These are phyloP conservation scores for Xerus rutilus DNA, from an alignment of 2,797 vertebrate genomes.

Conservation along the genomic window DNA sequence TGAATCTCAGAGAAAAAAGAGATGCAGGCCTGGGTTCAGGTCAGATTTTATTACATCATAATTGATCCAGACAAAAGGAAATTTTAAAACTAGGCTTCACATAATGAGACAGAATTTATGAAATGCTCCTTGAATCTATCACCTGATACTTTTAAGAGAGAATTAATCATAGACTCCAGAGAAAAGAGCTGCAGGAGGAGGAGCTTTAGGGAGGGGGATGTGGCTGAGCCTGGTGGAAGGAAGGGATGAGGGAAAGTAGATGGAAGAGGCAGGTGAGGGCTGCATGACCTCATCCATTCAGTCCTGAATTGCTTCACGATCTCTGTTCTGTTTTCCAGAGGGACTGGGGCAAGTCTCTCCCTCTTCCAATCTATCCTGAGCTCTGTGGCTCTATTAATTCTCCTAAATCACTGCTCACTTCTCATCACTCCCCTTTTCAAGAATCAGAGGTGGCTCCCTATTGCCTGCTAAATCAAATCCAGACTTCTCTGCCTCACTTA, in stretches of 20 bases:
- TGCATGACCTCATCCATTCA: neutral
- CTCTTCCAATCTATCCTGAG: neutral
- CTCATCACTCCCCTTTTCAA: conserved; percentile 23
- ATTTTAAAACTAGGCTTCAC: conserved; percentile 65
- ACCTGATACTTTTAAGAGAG: conserved; percentile 75
- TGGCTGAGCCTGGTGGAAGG: neutral
- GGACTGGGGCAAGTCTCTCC: neutral
- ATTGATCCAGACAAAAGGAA: conserved; percentile 75
- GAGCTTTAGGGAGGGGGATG: neutral
- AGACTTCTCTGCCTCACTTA: neutral
- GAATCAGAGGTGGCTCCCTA: neutral
- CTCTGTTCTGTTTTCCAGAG: neutral
- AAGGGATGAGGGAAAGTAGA: neutral
- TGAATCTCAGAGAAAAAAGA: conserved; percentile 57
- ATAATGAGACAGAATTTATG: conserved; percentile 75
- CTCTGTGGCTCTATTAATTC: neutral
- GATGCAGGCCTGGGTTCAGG: neutral
- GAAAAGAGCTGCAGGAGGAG: neutral
- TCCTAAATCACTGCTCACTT: conserved; percentile 11
- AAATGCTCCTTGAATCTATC: conserved; percentile 66
- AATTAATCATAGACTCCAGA: conserved; percentile 71
- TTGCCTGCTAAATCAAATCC: conserved; percentile 46
- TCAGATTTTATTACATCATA: conserved; percentile 74
- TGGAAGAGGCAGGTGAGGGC: neutral
- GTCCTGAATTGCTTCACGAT: neutral